Percentiles rank a stretch among this genome's conserved stretches.
Evolutionary conservation across 1,140 invertebrate genomes (phyloP).

Genomic region (Arion vulgaris): DNA sequence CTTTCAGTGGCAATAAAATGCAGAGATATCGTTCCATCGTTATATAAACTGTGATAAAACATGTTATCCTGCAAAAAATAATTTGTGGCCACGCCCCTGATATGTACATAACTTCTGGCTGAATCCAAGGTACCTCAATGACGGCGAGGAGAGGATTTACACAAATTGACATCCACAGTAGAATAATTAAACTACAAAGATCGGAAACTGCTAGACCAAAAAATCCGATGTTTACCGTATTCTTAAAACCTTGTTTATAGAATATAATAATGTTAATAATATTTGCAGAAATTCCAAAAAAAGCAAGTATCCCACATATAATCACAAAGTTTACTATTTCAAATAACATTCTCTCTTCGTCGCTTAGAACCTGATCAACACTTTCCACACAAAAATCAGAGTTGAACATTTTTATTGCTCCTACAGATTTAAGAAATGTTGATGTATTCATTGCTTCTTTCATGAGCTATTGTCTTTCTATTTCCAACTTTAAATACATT

Average conservation of each 20-base stretch:
- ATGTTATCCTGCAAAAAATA: background rate
- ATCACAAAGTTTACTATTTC: background rate
- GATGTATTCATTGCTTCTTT: too few relatives aligned
- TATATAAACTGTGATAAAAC: constrained; percentile 3
- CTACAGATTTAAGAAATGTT: too few relatives aligned
- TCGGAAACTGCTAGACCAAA: background rate
- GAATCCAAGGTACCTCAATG: background rate
- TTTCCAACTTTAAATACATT: too few relatives aligned
- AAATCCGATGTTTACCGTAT: too few relatives aligned
- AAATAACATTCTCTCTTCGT: background rate
- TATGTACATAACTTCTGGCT: background rate
- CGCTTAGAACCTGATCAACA: background rate
- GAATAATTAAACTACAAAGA: background rate
- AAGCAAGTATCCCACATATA: background rate
- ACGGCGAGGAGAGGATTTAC: background rate
- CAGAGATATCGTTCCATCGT: background rate
- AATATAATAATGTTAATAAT: too few relatives aligned
- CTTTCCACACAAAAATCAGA: too few relatives aligned
- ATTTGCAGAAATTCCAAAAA: background rate
- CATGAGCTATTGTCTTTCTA: too few relatives aligned
- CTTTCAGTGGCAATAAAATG: background rate
- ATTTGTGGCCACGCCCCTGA: background rate
- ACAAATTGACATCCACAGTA: background rate
- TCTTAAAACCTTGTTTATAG: too few relatives aligned
- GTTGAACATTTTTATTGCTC: too few relatives aligned